Evolutionary conservation across 37 sponge, comb jelly and placozoan species (phyloP), one percentile per base, ranked within the genome.

Genomic region (Halisarca cf. caerulea): DNA sequence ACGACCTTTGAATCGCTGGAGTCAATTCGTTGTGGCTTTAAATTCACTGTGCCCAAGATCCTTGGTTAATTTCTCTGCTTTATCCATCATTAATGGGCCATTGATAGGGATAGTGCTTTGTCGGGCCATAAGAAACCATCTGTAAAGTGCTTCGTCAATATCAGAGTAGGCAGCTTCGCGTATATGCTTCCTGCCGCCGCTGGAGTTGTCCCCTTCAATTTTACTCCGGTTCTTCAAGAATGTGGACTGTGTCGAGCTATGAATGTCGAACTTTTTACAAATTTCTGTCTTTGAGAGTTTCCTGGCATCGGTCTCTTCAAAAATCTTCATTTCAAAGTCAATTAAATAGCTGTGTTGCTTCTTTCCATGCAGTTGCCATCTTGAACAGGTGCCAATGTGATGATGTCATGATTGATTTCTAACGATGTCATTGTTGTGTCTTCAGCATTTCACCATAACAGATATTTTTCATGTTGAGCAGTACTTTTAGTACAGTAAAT

Each of bases 231-330:
- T 71, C 41, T 71, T 71, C 41, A 30, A 38, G 40, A 33, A 71
- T 30, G 73, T 71, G 40, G 73, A 71, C 40, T 34, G 40, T 38
- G 73, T 71, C 20, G 37, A 38, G 21, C 30, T 71, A 30, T 36
- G 73, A 71, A 71, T 9, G 40, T 37, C 73, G 30, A 34, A 71
- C 39, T 71, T 71, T 62, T 62, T 62, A 62, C 64, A 62, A 62
- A 62, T 62, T 62, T 62, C 64, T 28, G 64, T 30, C 64, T 62
- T 62, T 30, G 30, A 62, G 64, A 62, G 64, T 4, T 28, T 62
- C 30, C 30, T 15, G n/a, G 64, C 64, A 28, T 62, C 64, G 15
- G 15, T 62, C 30, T 62, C 64, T 62, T 62, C 18, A 62, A 62
- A 62, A 47, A 62, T 28, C 30, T 62, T 62, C 30, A 62, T 62